Percentiles rank a stretch among this genome's conserved stretches.
Conservation (phyloP, 2,797 vertebrate genomes). For the Acestrorhynchus altus region DNA sequence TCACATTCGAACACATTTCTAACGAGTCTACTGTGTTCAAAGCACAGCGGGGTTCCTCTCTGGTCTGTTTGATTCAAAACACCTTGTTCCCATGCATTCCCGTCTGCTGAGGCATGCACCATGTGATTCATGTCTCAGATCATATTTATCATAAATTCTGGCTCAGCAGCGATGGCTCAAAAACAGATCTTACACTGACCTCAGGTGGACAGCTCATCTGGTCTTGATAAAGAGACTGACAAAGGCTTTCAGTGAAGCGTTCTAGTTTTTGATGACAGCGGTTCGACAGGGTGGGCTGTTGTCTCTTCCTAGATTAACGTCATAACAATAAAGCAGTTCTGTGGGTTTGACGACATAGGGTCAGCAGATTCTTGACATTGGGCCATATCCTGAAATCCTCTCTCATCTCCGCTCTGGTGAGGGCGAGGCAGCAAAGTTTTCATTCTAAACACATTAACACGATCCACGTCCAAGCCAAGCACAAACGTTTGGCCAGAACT, state of each 20-base stretch:
- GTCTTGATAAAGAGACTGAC: conserved; percentile 16
- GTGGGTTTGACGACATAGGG: not conserved
- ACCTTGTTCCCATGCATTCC: conserved; percentile 28
- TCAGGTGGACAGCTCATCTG: conserved; percentile 35
- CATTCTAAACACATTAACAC: conserved; percentile 3
- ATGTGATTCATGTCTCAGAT: conserved; percentile 41
- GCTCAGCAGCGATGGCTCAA: conserved; percentile 21
- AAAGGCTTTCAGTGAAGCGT: conserved; percentile 11
- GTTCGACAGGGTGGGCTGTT: not conserved
- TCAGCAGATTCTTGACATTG: conserved; percentile 24
- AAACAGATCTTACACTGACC: conserved; percentile 38
- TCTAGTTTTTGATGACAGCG: conserved; percentile 22
- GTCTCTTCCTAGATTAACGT: conserved; percentile 2
- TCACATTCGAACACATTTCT: conserved; percentile 1
- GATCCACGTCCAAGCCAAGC: not conserved
- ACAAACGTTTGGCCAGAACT: not conserved
- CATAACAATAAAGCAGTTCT: not conserved
- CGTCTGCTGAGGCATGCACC: conserved; percentile 31
- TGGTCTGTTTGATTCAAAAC: conserved; percentile 30
- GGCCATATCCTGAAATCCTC: conserved; percentile 7
- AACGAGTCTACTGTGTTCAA: conserved; percentile 10
- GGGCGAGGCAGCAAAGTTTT: not conserved
- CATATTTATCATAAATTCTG: conserved; percentile 47
- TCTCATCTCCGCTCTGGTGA: not conserved
- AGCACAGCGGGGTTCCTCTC: conserved; percentile 21